Evolutionary conservation across 1,140 invertebrate genomes (phyloP), one percentile per base, ranked within the genome.

Genomic region (Ceratosolen fusciceps): DNA sequence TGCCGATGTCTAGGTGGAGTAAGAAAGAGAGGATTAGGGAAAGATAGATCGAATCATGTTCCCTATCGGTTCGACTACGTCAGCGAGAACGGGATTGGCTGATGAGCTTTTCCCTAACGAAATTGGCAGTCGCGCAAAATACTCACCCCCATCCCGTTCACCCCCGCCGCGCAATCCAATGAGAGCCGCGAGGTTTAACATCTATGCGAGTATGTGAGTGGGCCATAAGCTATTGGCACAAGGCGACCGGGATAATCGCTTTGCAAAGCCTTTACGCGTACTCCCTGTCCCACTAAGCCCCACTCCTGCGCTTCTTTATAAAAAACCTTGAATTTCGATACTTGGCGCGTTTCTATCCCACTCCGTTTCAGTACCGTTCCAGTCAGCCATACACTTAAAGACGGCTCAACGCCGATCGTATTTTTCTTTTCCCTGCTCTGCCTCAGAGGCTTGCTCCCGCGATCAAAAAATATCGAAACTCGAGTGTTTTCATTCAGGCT

Each of bases 11-110:
- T 21, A 65, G 31, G n/a, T 65, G 37, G 19, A 37, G 34, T 21
- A 37, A 65, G 60, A 37, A 37, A 37, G 14, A 72, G 34, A 9
- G 52, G 21, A 73, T 2, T 1, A 56, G 1, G 14, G 31, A 65
- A n/a, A 21, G 31, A 62, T 2, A 62, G 3, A 62, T 52, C 39
- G 43, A 49, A 4, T 52, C 16, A 24, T 5, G 43, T 16, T 77
- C 26, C 75, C 39, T 72, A 47, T 71, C 37, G 16, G 39, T 14
- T 56, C 19, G 5, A 60, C 77, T 54, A 56, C 62, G 76, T 78
- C 70, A 77, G 80, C 80, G 71, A 49, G 29, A 75, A 75, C 34
- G 19, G 79, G 76, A 81, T 77, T 79, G 71, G 56, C 60, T 62
- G 39, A 29, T 43, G 21, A 54, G 49, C 60, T 74, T 34, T 60